These are phyloP conservation scores for Ciconia stormi DNA, from an alignment of 2,113 vertebrate species.

Conservation along the genomic window DNA sequence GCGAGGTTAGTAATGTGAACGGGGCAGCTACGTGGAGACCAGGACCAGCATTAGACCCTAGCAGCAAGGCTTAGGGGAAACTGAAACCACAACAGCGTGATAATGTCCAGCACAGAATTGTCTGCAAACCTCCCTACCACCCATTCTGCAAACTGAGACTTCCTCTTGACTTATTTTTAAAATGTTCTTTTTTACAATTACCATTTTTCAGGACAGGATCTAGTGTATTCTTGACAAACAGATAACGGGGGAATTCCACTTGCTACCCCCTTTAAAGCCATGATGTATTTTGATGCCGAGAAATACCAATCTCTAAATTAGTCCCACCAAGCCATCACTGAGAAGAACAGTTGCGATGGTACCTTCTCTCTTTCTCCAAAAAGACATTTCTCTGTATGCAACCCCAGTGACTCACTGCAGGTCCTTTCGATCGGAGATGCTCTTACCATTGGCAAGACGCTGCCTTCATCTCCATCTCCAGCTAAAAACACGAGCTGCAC, in stretches of 20 bases:
- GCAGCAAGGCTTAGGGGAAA: background rate
- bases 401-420: background rate
- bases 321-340: background rate
- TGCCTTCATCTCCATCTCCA: background rate
- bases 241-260: background rate
- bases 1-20: fast-evolving
- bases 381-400: background rate
- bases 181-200: background rate
- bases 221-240: background rate
- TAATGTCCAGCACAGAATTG: background rate
- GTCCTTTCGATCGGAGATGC: background rate
- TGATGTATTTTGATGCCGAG: background rate
- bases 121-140: background rate
- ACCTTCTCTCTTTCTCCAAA: background rate
- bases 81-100: background rate
- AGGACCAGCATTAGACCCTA: background rate
- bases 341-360: background rate
- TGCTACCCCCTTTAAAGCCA: background rate
- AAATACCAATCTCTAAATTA: background rate
- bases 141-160: background rate
- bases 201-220: background rate
- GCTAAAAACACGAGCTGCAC: background rate
- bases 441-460: background rate
- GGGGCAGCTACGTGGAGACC: fast-evolving
- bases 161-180: slow-evolving; percentile 17